These are phyloP conservation scores for Opisthograptis luteolata DNA, from an alignment of 2,888 invertebrate genomes.

Conservation along the genomic window DNA sequence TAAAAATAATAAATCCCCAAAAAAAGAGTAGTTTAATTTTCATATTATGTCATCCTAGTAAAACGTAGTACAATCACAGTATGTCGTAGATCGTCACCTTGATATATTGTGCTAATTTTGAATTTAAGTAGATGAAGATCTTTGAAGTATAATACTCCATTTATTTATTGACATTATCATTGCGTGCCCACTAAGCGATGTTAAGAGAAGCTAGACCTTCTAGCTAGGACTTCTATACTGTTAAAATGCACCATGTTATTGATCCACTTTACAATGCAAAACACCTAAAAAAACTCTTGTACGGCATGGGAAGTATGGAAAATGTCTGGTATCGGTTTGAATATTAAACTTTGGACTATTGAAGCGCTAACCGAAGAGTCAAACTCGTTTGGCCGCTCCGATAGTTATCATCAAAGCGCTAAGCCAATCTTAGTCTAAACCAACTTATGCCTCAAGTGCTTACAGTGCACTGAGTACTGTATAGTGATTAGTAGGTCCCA, in stretches of 20 bases:
- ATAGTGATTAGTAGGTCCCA: too few relatives aligned
- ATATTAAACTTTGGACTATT: too few relatives aligned
- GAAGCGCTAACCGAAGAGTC: too few relatives aligned
- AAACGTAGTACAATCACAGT: conserved; percentile 30
- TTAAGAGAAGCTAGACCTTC: neutral
- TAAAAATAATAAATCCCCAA: conserved; percentile 22
- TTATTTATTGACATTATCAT: conserved; percentile 16
- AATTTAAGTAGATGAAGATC: conserved; percentile 21
- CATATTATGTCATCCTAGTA: conserved; percentile 23
- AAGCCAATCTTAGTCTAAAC: too few relatives aligned
- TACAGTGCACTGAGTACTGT: too few relatives aligned
- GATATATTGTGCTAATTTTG: conserved; percentile 9
- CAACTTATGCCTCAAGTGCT: too few relatives aligned
- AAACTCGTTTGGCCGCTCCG: too few relatives aligned
- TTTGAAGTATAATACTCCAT: conserved; percentile 5
- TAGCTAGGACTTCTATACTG: neutral
- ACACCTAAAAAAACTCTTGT: too few relatives aligned
- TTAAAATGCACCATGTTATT: neutral
- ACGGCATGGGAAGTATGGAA: too few relatives aligned
- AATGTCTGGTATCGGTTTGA: too few relatives aligned
- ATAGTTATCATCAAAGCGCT: too few relatives aligned
- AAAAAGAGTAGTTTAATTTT: conserved; percentile 24
- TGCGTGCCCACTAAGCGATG: neutral
- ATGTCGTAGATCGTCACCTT: conserved; percentile 28
- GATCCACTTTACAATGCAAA: too few relatives aligned